Conservation (phyloP, 2,113 vertebrate genomes). For the Gymnobelideus leadbeateri region DNA sequence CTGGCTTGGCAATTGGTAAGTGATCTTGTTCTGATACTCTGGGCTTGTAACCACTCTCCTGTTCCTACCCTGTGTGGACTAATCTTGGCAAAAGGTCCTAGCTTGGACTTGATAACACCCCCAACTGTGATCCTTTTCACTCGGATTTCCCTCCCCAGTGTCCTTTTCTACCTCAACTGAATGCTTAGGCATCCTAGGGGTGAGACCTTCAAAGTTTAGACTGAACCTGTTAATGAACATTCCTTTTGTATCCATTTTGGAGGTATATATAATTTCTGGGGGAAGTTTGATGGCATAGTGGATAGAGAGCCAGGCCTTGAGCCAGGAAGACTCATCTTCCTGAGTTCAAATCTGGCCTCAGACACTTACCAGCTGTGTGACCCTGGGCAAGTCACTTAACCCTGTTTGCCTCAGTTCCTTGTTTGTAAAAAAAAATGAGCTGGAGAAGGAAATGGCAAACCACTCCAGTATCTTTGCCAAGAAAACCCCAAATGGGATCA, state of each 20-base stretch:
- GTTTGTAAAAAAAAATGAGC: neutral
- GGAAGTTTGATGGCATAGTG: too few relatives aligned
- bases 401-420: neutral
- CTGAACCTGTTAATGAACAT: neutral
- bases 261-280: neutral
- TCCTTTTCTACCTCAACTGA: neutral
- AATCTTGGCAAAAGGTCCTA: neutral
- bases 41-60: neutral
- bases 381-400: conserved; percentile 1
- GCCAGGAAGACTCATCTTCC: neutral
- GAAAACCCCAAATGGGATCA: neutral
- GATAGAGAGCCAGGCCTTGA: neutral
- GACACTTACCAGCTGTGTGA: neutral
- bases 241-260: neutral
- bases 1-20: neutral
- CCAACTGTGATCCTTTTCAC: neutral
- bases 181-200: neutral
- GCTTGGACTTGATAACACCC: neutral
- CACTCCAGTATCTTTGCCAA: neutral
- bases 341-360: neutral
- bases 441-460: neutral
- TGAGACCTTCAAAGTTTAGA: neutral
- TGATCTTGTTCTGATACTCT: neutral
- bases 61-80: neutral
- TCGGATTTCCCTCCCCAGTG: neutral